These are phyloP conservation scores for Oscheius onirici DNA, from an alignment of 2,888 invertebrate genomes.

Conservation along the genomic window DNA sequence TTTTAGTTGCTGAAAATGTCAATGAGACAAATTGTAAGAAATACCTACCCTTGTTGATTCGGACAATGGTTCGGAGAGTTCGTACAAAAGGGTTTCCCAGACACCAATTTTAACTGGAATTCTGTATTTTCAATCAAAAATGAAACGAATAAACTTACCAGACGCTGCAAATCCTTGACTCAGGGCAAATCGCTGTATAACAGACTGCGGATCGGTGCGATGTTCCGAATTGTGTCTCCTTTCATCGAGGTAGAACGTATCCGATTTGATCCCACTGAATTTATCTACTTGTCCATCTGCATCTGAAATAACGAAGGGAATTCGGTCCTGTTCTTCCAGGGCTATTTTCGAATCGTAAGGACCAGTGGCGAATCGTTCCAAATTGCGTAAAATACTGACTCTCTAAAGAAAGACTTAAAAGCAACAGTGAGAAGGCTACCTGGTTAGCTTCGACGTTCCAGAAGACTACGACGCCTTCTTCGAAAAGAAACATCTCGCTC, in stretches of 20 bases:
- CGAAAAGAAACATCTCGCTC: slow-evolving; percentile 62
- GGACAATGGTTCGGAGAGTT: slow-evolving; percentile 85
- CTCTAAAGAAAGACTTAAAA: slow-evolving; percentile 34
- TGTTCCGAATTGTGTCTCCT: slow-evolving; percentile 39
- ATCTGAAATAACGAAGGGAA: slow-evolving; percentile 35
- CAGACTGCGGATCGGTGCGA: slow-evolving; percentile 28
- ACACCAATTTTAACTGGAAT: slow-evolving; percentile 85
- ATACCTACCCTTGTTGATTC: slow-evolving; percentile 72
- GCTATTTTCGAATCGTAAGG: slow-evolving; percentile 49
- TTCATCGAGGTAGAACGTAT: slow-evolving; percentile 43
- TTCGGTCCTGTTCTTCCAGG: slow-evolving; percentile 50
- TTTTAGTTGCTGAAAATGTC: slow-evolving; percentile 36
- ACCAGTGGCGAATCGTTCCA: slow-evolving; percentile 43
- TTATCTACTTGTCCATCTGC: slow-evolving; percentile 36
- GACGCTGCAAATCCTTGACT: slow-evolving; percentile 90
- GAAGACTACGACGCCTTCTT: slow-evolving; percentile 66
- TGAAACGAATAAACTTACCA: slow-evolving; percentile 57
- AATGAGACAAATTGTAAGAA: neutral
- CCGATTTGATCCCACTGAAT: slow-evolving; percentile 30
- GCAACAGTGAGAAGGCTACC: slow-evolving; percentile 14
- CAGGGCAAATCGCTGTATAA: slow-evolving; percentile 88
- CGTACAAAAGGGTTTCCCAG: slow-evolving; percentile 88
- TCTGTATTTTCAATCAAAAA: slow-evolving; percentile 23
- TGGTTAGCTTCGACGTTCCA: slow-evolving; percentile 60
- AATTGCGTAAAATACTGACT: slow-evolving; percentile 48